These are phyloP conservation scores for Ameiurus melas DNA, from an alignment of 2,113 vertebrate species.

Conservation along the genomic window DNA sequence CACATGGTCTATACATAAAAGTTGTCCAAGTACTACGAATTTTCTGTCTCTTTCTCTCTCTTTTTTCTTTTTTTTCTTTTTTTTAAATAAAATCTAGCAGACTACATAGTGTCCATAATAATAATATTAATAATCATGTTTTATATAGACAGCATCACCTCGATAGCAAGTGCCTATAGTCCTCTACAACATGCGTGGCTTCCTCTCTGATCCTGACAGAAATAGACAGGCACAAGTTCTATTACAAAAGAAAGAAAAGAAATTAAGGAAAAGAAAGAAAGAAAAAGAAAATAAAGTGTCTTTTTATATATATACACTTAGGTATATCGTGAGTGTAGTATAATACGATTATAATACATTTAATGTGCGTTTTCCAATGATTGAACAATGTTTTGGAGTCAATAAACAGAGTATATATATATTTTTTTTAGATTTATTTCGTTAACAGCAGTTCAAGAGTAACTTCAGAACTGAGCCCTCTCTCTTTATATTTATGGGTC, in stretches of 20 bases:
- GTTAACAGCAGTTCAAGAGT: slow-evolving; percentile 1
- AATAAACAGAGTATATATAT: slow-evolving; percentile 60
- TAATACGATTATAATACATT: slow-evolving; percentile 80
- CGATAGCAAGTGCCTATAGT: slow-evolving; percentile 97
- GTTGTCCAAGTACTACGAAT: slow-evolving; percentile 92
- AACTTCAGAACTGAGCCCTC: neutral
- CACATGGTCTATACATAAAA: slow-evolving; percentile 88
- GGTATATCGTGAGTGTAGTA: slow-evolving; percentile 74
- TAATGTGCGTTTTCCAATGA: slow-evolving; percentile 80
- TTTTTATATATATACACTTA: slow-evolving; percentile 77
- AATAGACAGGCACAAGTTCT: slow-evolving; percentile 91
- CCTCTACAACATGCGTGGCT: slow-evolving; percentile 85
- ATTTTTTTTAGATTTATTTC: slow-evolving; percentile 18
- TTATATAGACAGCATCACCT: slow-evolving; percentile 97
- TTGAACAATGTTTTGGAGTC: slow-evolving; percentile 77
- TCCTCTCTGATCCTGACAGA: slow-evolving; percentile 82
- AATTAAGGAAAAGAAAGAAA: slow-evolving; percentile 65
- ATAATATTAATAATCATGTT: slow-evolving; percentile 86
- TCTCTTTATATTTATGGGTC: neutral
- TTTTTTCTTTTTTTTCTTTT: slow-evolving; percentile 59
- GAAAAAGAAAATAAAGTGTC: slow-evolving; percentile 74
- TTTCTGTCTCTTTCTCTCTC: slow-evolving; percentile 42
- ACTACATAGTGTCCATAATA: slow-evolving; percentile 99
- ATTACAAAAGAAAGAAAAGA: slow-evolving; percentile 77
- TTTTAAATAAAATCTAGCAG: slow-evolving; percentile 98